Conservation (phyloP, 2,888 invertebrate species). For the Leptinotarsa juncta region DNA sequence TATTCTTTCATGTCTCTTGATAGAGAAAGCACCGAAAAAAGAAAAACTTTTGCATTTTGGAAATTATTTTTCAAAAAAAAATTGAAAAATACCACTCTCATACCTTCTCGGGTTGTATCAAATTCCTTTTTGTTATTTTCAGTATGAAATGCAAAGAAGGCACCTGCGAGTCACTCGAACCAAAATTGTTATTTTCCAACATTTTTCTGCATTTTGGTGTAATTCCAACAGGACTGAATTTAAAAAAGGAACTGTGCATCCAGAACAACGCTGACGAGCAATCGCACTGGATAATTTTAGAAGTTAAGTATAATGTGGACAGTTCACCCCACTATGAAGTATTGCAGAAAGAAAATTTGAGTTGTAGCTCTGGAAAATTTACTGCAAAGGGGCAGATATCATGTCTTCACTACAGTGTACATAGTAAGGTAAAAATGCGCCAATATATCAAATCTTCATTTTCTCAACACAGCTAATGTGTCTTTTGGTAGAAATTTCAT, state of each 20-base stretch:
- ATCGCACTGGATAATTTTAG: slow-evolving; percentile 55
- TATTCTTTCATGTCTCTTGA: no score
- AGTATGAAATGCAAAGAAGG: slow-evolving; percentile 18
- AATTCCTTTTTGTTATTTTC: neutral
- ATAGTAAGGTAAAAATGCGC: slow-evolving; percentile 34
- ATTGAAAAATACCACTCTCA: neutral
- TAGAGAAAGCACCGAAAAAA: no score
- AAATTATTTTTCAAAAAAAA: no score
- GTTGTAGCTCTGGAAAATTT: slow-evolving; percentile 34
- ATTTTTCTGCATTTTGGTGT: slow-evolving; percentile 55
- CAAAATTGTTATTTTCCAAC: slow-evolving; percentile 47
- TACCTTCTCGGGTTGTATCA: neutral
- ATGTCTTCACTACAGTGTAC: slow-evolving; percentile 41
- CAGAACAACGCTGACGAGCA: slow-evolving; percentile 47
- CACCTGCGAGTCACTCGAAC: neutral
- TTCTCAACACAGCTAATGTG: no score
- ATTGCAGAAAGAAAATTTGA: slow-evolving; percentile 35
- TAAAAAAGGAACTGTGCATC: slow-evolving; percentile 51
- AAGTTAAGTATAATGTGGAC: slow-evolving; percentile 53
- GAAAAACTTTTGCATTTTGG: no score
- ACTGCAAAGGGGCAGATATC: slow-evolving; percentile 20
- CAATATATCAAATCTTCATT: neutral
- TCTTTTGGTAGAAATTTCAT: no score
- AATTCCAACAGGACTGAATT: slow-evolving; percentile 47
- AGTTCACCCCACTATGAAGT: slow-evolving; percentile 42